Conservation (phyloP, 2,797 vertebrate species). For the Phrynocephalus forsythii region DNA sequence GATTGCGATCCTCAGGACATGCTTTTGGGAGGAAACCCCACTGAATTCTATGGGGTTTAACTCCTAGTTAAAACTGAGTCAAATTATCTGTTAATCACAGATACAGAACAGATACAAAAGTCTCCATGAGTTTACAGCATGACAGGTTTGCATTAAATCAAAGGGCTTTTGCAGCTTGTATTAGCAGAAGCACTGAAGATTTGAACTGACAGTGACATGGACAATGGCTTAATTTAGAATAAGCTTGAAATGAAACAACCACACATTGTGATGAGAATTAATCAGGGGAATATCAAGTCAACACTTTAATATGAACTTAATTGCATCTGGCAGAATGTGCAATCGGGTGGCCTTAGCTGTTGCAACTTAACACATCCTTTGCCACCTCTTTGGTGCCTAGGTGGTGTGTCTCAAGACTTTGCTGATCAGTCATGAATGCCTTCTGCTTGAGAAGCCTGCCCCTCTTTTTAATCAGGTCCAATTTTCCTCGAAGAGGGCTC, state of each 20-base stretch:
- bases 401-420: not conserved
- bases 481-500: not conserved
- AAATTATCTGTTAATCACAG: not conserved
- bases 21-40: not conserved
- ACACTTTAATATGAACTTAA: constrained; percentile 60
- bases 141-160: constrained; percentile 8
- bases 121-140: not conserved
- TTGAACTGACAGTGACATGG: constrained; percentile 57
- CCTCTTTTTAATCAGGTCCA: not conserved
- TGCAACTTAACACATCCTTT: constrained; percentile 57
- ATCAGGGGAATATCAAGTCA: constrained; percentile 59
- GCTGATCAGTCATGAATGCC: not conserved
- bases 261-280: constrained; percentile 45
- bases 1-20: not conserved
- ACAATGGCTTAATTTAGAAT: constrained; percentile 64
- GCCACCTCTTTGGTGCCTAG: constrained; percentile 41
- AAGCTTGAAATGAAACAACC: constrained; percentile 61
- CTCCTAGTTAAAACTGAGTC: not conserved
- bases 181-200: constrained; percentile 43
- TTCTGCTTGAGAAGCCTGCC: not conserved
- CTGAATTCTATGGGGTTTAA: not conserved
- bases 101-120: not conserved
- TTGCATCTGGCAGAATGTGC: constrained; percentile 62
- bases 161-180: constrained; percentile 15
- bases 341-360: constrained; percentile 64